Evolutionary conservation across 2,113 vertebrate genomes (phyloP).

Genomic region (Mobula hypostoma): DNA sequence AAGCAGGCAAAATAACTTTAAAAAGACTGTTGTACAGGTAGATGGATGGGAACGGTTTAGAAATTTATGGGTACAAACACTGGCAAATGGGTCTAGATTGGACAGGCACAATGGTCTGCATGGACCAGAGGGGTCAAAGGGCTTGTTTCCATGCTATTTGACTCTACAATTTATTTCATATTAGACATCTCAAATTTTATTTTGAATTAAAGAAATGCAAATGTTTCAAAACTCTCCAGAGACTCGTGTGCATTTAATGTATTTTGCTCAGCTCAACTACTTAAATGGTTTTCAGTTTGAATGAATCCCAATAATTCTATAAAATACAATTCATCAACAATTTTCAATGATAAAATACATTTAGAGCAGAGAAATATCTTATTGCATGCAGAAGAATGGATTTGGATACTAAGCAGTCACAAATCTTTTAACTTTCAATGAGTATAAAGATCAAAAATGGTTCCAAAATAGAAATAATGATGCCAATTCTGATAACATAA

Average conservation of each 20-base stretch:
- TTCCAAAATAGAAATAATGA: neutral
- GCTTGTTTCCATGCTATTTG: too few species aligned
- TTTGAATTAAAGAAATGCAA: neutral
- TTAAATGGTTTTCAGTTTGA: conserved; percentile 2
- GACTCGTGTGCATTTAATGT: neutral
- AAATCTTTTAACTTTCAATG: neutral
- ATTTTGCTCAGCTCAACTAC: neutral
- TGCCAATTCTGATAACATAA: too few species aligned
- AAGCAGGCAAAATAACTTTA: too few species aligned
- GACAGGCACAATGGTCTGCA: too few species aligned
- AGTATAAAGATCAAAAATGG: conserved; percentile 7
- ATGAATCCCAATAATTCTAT: neutral
- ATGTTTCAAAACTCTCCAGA: neutral
- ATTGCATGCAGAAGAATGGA: neutral
- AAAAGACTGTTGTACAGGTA: too few species aligned
- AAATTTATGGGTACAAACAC: too few species aligned
- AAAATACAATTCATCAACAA: neutral
- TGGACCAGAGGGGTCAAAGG: too few species aligned
- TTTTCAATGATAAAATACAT: neutral
- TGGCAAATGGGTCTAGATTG: too few species aligned
- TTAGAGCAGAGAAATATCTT: neutral
- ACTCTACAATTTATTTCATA: neutral
- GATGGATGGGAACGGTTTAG: neutral
- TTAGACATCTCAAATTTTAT: neutral
- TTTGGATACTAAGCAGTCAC: neutral